Evolutionary conservation across 92 coral and sea anemone genomes (phyloP), one percentile per base, ranked within the genome.

Genomic region (Porites evermanni): DNA sequence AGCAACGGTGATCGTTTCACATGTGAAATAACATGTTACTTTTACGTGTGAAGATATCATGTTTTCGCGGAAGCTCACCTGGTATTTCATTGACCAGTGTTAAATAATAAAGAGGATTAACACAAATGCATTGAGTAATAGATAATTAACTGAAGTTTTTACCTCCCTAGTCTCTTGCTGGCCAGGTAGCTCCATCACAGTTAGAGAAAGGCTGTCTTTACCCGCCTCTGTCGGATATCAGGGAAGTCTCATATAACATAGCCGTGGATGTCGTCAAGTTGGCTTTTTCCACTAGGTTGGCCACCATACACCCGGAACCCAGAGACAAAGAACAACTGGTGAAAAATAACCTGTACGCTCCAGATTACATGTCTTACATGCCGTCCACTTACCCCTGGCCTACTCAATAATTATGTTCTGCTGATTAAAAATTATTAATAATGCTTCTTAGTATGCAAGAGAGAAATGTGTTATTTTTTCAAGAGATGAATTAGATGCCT

Each of bases 201-300:
- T 87, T 96, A 51, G 98, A 89, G 38, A 92, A 91, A 79, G 98
- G 99, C 32, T 92, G 97, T 68, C 88, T 96, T 38, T 96, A 83
- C 79, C 99, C 99, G 2, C 99, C 99, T n/a, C 88, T 96, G 67
- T 67, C 79, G 12, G 96, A 95, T 24, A 96, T 96, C 92, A 79
- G 98, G 65, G 92, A 96, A 64, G 97, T 96, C 17, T 95, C 98
- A 8, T 20, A 89, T 29, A 88, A 93, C 68, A 88, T 96, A 8
- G 99, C 99, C 4, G 86, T 88, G 10, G 82, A 87, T 69, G 95
- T 95, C 68, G 91, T 89, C 75, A 91, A 96, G 82, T 86, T 91
- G 52, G 98, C 97, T 18, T 96, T 95, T 73, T 52, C 80, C 18
- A 90, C 86, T 53, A 94, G 94, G 29, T 80, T 96, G 51, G 99